A percentile compares a stretch with the other conserved stretches of the same genome.
phyloP scores from a whole-genome alignment of 2,113 vertebrate species.

The Chloropsis hardwickii region DNA sequence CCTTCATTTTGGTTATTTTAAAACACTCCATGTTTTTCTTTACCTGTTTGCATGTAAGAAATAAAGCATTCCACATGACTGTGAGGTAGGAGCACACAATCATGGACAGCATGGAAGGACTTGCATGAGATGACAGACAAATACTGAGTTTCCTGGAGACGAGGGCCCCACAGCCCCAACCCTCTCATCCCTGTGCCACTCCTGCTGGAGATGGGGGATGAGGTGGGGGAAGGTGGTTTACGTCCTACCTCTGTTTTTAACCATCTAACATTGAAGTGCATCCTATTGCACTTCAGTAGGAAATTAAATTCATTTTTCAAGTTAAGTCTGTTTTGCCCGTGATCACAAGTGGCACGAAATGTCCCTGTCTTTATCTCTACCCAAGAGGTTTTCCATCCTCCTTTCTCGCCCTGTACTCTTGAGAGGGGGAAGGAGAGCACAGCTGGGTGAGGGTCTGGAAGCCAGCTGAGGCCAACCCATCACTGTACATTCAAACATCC shows the following conservation, averaged over 20 bases:
- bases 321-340: background rate
- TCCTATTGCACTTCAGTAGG: background rate
- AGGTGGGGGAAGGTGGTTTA: fast-evolving
- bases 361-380: background rate
- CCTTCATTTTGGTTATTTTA: background rate
- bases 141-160: background rate
- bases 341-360: background rate
- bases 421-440: background rate
- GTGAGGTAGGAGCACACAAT: background rate
- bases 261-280: no score
- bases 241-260: background rate
- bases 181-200: background rate
- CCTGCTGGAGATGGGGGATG: background rate
- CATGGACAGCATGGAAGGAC: background rate
- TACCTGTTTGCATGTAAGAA: background rate
- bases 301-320: background rate
- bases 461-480: background rate
- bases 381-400: background rate
- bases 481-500: background rate
- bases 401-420: background rate
- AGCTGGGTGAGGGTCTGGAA: background rate
- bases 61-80: background rate
- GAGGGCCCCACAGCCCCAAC: background rate
- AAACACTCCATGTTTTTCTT: background rate
- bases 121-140: background rate